These are phyloP conservation scores for Parotia lawesii DNA, from an alignment of 2,113 vertebrate species.

Conservation along the genomic window DNA sequence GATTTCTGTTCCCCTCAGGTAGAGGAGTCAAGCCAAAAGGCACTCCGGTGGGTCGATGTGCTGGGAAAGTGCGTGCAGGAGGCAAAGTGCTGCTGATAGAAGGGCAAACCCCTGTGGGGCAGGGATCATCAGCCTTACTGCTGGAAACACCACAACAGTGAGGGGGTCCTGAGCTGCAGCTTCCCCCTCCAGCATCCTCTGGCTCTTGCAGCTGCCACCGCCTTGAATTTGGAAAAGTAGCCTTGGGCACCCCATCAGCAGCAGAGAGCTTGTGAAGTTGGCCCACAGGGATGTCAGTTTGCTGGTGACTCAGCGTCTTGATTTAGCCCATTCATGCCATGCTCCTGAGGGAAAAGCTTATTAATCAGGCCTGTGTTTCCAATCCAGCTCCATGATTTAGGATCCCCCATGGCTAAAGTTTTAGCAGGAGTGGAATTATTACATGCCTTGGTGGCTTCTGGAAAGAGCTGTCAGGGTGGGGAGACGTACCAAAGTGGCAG, in stretches of 20 bases:
- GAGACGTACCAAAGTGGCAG: background rate
- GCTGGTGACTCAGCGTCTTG: background rate
- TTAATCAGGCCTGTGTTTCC: slow-evolving; percentile 1
- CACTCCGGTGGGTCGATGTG: fast-evolving
- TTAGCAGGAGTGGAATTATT: background rate
- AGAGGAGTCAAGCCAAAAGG: background rate
- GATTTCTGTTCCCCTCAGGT: background rate
- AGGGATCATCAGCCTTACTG: background rate
- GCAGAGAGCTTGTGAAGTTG: background rate
- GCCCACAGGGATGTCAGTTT: background rate
- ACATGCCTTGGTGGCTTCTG: background rate
- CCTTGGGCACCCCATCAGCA: background rate
- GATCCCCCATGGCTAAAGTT: background rate
- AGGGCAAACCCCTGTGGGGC: background rate
- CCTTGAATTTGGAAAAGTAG: background rate
- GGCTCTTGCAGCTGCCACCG: fast-evolving
- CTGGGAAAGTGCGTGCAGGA: background rate
- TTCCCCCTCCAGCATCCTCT: background rate
- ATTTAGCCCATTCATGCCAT: background rate
- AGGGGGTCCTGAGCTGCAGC: fast-evolving
- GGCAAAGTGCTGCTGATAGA: background rate
- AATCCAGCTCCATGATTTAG: background rate
- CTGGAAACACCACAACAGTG: fast-evolving
- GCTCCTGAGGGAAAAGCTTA: background rate
- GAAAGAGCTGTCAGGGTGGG: background rate